These are phyloP conservation scores for Raja brachyura DNA, from an alignment of 2,113 vertebrate genomes.

Conservation along the genomic window DNA sequence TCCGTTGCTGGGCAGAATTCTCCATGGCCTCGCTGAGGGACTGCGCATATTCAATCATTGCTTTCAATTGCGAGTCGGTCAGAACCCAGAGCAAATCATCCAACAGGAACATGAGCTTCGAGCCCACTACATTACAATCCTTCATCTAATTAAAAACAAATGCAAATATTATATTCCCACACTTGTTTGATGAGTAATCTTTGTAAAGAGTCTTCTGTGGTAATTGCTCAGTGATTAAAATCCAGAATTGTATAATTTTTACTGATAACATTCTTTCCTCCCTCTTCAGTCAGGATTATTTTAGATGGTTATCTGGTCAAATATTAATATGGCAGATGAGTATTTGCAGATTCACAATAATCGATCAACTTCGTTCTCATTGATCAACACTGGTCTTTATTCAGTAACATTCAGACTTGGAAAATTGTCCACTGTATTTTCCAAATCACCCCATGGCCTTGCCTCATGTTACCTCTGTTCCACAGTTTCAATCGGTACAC, in stretches of 20 bases:
- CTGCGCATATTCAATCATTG: constrained; percentile 93
- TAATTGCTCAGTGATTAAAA: no score
- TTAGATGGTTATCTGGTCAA: no score
- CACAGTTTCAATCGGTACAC: neutral
- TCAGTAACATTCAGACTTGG: no score
- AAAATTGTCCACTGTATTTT: neutral
- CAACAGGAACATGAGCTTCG: constrained; percentile 89
- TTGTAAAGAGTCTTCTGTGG: no score
- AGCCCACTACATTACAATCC: constrained; percentile 90
- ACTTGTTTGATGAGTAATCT: no score
- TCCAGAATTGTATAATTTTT: no score
- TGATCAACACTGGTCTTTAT: neutral
- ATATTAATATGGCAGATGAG: neutral
- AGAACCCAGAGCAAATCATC: constrained; percentile 96
- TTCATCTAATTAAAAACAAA: constrained; percentile 66
- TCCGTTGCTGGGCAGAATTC: constrained; percentile 88
- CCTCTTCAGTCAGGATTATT: neutral
- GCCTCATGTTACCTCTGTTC: neutral
- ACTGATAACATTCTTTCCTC: no score
- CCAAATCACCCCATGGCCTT: neutral
- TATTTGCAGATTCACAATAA: neutral
- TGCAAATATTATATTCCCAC: neutral
- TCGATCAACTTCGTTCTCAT: neutral
- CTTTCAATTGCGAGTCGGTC: constrained; percentile 92
- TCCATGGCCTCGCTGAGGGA: constrained; percentile 93